Evolutionary conservation across 2,888 invertebrate species (phyloP), one percentile per base, ranked within the genome.

Genomic region (Rhodophaea formosa): DNA sequence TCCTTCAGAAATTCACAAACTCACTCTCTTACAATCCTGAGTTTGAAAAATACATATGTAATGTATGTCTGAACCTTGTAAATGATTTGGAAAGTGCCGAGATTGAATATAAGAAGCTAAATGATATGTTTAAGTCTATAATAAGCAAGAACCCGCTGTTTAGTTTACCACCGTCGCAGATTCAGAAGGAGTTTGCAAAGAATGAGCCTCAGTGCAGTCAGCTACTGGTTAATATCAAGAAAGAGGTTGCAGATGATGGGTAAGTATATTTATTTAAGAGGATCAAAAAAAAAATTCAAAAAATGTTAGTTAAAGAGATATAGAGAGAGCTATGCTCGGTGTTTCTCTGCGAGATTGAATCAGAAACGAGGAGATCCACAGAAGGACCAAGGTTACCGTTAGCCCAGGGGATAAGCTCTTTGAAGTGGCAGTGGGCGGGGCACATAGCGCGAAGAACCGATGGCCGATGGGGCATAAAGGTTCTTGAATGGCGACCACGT

Each of bases 61-160:
- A 35, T 7, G 17, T 16, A 7, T 51, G 51, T 17, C 16, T 35
- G 6, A 3, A 35, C 2, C 35, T 51, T 1, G 35, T 35, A 0
- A 51, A 51, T 35, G 35, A 35, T 0, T 12, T 51, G 6, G 51
- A 51, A 8, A 8, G 12, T 3, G 51, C 51, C 3, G 16, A 51
- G 17, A 1, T 39, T 10, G 51, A 51, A 35, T 51, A 51, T 39
- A 7, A 12, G 0, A 51, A 51, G 12, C 12, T 51, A 12, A 51
- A 51, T 10, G 6, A 35, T 12, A 35, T 10, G 12, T 51, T 51
- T 51, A 35, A 51, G 15, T 16, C 7, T 1, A 51, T 51, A 3
- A 16, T 51, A 16, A 16, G 51, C 7, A 51, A 17, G 10, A 51
- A 51, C 17, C 51, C 51, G 8, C 16, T 51, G n/a, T 35, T 51